Percentiles rank a stretch among this genome's conserved stretches.
These are phyloP conservation scores for Argyresthia goedartella DNA, from an alignment of 2,888 invertebrate species.

Conservation along the genomic window DNA sequence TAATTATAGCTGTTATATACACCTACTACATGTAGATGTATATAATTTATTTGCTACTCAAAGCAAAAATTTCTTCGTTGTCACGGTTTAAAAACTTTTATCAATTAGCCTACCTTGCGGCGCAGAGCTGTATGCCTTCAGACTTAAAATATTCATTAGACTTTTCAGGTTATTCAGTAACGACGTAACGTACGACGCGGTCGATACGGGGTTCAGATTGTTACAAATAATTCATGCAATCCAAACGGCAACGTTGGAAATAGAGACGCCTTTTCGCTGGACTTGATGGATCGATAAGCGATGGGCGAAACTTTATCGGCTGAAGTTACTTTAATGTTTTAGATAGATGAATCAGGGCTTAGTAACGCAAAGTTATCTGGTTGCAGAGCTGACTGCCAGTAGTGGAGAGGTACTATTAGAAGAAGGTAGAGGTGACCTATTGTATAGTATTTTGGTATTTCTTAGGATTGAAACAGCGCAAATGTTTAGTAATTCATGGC, in stretches of 20 bases:
- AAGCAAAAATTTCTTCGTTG: background rate
- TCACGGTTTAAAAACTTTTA: background rate
- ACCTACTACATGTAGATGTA: too few species aligned
- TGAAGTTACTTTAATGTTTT: background rate
- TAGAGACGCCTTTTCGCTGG: background rate
- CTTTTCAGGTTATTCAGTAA: background rate
- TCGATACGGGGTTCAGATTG: slow-evolving; percentile 16
- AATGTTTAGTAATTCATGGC: too few species aligned
- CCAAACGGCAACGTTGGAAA: slow-evolving; percentile 13
- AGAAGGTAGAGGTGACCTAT: too few species aligned
- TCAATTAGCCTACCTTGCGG: slow-evolving; percentile 5
- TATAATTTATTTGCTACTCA: too few species aligned
- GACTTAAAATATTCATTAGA: slow-evolving; percentile 2
- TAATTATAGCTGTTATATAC: too few species aligned
- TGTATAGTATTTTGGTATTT: too few species aligned
- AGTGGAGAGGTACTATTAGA: too few species aligned
- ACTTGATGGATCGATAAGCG: background rate
- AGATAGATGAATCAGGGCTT: background rate
- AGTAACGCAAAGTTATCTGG: background rate
- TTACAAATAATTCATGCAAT: slow-evolving; percentile 30
- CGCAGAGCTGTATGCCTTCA: slow-evolving; percentile 1
- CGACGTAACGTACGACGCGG: slow-evolving; percentile 6
- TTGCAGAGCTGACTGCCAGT: too few species aligned
- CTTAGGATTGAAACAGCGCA: too few species aligned
- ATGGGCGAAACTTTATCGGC: background rate